phyloP scores from a whole-genome alignment of 2,113 vertebrate species.

The Muntiacus muntjak region DNA sequence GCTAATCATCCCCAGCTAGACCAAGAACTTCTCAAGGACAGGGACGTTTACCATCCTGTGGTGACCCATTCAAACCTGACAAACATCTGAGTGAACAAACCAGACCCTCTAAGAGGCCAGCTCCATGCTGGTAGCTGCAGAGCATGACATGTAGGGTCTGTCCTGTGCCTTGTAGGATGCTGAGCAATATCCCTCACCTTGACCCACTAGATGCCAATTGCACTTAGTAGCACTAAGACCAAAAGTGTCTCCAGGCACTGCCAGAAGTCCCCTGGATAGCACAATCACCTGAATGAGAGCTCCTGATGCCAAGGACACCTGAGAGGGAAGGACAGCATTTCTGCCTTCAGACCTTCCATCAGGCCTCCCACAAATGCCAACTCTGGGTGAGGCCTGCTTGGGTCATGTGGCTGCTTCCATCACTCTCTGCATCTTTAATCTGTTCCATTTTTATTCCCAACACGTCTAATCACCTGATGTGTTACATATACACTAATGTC shows the following conservation, averaged over 20 bases:
- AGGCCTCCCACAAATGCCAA: background rate
- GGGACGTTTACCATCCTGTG: no score
- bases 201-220: background rate
- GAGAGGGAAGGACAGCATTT: background rate
- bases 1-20: background rate
- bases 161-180: no score
- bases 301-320: no score
- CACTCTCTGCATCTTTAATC: background rate
- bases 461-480: rapidly evolving
- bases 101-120: background rate
- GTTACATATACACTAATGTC: background rate
- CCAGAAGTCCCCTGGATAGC: background rate
- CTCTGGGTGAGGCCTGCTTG: background rate
- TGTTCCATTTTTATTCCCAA: background rate
- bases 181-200: background rate
- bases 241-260: background rate
- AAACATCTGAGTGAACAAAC: background rate
- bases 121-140: rapidly evolving
- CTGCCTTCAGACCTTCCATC: background rate
- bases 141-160: no score
- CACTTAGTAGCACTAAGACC: background rate
- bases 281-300: background rate
- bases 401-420: rapidly evolving
- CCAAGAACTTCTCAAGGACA: background rate
- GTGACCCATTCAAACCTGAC: background rate